These are phyloP conservation scores for Armadillidium nasatum DNA, from an alignment of 1,140 invertebrate species.

Conservation along the genomic window DNA sequence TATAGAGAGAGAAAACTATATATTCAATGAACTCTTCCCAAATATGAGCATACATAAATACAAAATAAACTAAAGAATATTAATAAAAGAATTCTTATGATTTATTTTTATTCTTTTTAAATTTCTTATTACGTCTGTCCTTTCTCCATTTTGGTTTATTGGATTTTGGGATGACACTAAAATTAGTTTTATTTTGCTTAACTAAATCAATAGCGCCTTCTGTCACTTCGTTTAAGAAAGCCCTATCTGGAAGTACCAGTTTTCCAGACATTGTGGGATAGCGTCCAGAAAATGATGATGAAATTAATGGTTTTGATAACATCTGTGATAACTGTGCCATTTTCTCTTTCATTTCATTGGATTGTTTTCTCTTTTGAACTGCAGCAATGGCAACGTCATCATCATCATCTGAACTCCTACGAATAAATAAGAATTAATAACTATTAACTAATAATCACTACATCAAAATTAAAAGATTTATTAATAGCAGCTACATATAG, in stretches of 20 bases:
- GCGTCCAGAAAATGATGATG: not conserved
- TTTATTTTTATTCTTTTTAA: not conserved
- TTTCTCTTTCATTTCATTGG: not conserved
- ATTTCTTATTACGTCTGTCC: slow-evolving; percentile 5
- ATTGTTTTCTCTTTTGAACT: not conserved
- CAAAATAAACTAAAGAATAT: no score
- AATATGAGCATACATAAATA: no score
- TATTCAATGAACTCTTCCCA: no score
- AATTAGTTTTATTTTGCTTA: not conserved
- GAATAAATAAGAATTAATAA: not conserved
- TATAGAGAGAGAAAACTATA: no score
- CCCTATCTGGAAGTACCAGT: not conserved
- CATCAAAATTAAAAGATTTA: no score
- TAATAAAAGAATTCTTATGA: no score
- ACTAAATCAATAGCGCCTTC: not conserved
- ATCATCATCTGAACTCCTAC: not conserved
- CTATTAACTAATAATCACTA: no score
- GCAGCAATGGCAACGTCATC: not conserved
- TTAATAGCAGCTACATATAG: no score
- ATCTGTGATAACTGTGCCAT: not conserved
- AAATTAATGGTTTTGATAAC: not conserved
- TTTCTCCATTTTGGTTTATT: not conserved
- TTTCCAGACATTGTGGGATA: not conserved
- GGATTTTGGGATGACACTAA: not conserved
- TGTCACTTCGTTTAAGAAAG: not conserved